Base-by-base conservation (phyloP, 2,113 vertebrate genomes). In the Erythrocebus patas region DNA sequence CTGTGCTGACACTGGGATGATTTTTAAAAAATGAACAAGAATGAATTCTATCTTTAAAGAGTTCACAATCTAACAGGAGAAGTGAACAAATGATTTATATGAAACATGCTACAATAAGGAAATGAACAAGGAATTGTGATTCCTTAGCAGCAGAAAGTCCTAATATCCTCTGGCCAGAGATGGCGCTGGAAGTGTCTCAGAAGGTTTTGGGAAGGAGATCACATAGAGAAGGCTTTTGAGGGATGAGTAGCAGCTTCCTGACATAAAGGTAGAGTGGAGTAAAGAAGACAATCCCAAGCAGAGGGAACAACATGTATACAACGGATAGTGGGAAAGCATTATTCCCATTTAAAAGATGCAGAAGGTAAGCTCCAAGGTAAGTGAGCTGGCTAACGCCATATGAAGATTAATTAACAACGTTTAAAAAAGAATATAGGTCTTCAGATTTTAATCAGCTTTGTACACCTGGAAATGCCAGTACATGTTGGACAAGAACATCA, bases 291-390 rank as follows among this genome's bases (percentile, higher is more conserved):
- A 64, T 70, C 32, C 55, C 8, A 17, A 45, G 30, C 52, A 89
- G 61, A 86, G 52, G 55, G 61, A 89, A 88, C n/a, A 94, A 84
- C 23, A 52, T 8, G 43, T 48, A 59, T 20, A 70, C 96, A 93
- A 86, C 32, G 61, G 30, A 35, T 75, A 89, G 20, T 94, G 89
- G 95, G 79, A 30, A 89, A 79, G 50, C 55, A 96, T 35, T 83
- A 96, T 64, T 91, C 61, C 81, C 86, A 96, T 81, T 97, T 83
- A 92, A 73, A 97, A 94, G 85, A 93, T 66, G 50, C 92, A 66
- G 66, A 96, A 80, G 82, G 85, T 52, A 96, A 89, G 17, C 68
- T 75, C n/a, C 88, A 48, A 76, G 27, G 50, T 93, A 75, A 97
- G 35, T 10, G 68, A 83, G 82, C 43, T 59, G 27, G 32, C 66